Evolutionary conservation across 2,888 invertebrate species (phyloP).

Genomic region (Acleris cristana): DNA sequence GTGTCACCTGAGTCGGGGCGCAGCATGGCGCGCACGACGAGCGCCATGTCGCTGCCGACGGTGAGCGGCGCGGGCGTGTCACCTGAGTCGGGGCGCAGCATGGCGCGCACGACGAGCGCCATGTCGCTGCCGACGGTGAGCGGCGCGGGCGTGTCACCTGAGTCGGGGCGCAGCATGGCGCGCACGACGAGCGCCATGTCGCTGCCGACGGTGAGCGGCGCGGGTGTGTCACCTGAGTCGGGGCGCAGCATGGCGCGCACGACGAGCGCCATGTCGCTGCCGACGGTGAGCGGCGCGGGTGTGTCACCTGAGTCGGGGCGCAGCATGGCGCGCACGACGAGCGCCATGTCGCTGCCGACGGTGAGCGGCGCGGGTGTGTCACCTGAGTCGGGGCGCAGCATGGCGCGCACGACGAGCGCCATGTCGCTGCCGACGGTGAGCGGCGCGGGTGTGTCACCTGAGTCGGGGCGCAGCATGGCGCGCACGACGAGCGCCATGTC

Average conservation of each 20-base stretch:
- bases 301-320: constrained; percentile 91
- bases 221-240: constrained; percentile 87
- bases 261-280: constrained; percentile 93
- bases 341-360: constrained; percentile 92
- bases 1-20: constrained; percentile 91
- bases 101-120: constrained; percentile 95
- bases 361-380: constrained; percentile 81
- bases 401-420: constrained; percentile 95
- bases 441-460: constrained; percentile 64
- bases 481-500: too few relatives aligned
- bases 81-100: constrained; percentile 96
- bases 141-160: constrained; percentile 78
- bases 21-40: constrained; percentile 97
- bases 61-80: constrained; percentile 81
- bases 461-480: too few relatives aligned
- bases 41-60: constrained; percentile 92
- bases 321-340: constrained; percentile 97
- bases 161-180: constrained; percentile 98
- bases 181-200: constrained; percentile 95
- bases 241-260: constrained; percentile 98
- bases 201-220: constrained; percentile 88
- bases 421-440: constrained; percentile 92
- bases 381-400: constrained; percentile 96
- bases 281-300: constrained; percentile 85
- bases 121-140: constrained; percentile 92